phyloP scores from a whole-genome alignment of 2,113 vertebrate species.

The Sminthopsis crassicaudata region DNA sequence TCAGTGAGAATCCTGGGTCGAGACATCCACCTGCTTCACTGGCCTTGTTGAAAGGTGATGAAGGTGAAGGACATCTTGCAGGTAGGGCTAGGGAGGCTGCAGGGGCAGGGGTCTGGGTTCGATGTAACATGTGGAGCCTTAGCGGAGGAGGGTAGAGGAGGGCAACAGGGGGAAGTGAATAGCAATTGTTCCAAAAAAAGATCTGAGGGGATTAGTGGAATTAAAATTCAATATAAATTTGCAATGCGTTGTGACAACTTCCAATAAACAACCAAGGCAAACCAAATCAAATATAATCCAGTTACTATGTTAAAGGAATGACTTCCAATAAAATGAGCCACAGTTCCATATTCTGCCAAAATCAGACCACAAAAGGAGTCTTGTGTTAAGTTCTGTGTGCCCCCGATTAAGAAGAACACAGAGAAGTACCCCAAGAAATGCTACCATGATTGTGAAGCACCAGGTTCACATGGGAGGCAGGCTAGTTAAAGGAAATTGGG shows the following conservation, averaged over 20 bases:
- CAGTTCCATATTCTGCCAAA: not conserved
- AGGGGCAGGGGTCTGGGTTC: slow-evolving; percentile 80
- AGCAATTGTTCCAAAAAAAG: not conserved
- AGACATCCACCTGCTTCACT: slow-evolving; percentile 96
- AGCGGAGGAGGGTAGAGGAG: slow-evolving; percentile 67
- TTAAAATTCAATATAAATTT: not conserved
- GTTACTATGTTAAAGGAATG: not conserved
- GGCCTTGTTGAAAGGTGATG: slow-evolving; percentile 90
- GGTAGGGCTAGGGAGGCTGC: slow-evolving; percentile 70
- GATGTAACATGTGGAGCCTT: slow-evolving; percentile 80
- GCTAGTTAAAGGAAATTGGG: too few species aligned
- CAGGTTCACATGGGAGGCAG: too few species aligned
- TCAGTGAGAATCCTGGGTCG: slow-evolving; percentile 94
- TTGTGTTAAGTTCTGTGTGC: too few species aligned
- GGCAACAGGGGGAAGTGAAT: slow-evolving; percentile 10
- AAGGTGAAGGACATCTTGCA: slow-evolving; percentile 95
- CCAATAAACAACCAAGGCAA: too few species aligned
- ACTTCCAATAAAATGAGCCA: not conserved
- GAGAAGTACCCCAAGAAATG: too few species aligned
- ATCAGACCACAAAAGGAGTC: too few species aligned
- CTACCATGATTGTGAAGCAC: too few species aligned
- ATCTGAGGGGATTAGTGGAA: not conserved
- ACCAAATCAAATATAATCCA: not conserved
- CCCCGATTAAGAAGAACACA: too few species aligned
- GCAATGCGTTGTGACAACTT: not conserved